Base-by-base conservation (phyloP, 1,140 invertebrate genomes). In the Drosophila mojavensis region DNA sequence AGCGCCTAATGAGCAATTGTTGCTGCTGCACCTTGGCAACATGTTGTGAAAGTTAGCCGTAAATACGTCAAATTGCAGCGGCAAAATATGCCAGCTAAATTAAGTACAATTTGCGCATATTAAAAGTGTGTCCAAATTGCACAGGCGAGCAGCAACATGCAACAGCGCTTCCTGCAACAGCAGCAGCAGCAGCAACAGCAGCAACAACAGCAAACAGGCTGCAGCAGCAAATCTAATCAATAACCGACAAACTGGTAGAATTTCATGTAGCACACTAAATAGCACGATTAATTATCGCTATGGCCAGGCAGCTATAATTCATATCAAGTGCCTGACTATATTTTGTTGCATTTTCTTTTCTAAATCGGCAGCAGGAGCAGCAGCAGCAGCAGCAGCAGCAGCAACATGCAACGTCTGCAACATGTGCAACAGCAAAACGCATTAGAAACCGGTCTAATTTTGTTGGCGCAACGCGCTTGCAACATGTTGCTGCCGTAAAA, bases 221-320 rank as follows among this genome's bases (percentile, higher is more conserved):
- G 71, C 82, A 62, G 71, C 82, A 62, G 73, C 68, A 83, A 88
- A 88, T 88, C 83, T 88, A 88, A 88, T 88, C 83, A 88, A 88
- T 88, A 88, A 89, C 83, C 81, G 86, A 86, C 77, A 88, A 88
- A 88, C 83, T 88, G 78, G 83, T 88, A 88, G 84, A 88, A 88
- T 88, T 88, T 88, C 83, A 89, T 88, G 83, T 88, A 89, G 65
- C 83, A 88, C 83, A 88, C 83, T 88, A 88, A 88, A 88, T 88
- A 88, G 83, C 83, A 88, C 83, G 83, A 88, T 88, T 88, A 88
- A 88, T 88, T 88, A 88, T 88, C 83, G 80, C 83, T 78, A 53
- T 71, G 78, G 71, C 71, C 83, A 63, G 60, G 65, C 80, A 79
- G 81, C 83, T 88, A 88, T 88, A 88, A 88, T 89, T 88, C 83